Conservation (phyloP, 2,797 vertebrate genomes). For the Thamnophis elegans region DNA sequence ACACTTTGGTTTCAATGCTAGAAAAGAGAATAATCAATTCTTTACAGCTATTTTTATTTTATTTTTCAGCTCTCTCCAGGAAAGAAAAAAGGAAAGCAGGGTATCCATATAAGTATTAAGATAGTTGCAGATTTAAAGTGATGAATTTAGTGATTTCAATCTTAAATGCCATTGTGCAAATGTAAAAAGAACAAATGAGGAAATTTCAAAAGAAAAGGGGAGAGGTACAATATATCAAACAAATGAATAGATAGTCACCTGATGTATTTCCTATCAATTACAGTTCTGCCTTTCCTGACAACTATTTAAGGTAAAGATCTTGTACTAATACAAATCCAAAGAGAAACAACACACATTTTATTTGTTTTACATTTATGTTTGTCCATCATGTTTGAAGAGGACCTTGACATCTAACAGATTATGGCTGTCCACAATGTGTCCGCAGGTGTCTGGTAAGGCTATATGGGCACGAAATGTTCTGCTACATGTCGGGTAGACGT, state of each 20-base stretch:
- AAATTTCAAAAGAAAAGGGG: constrained; percentile 3
- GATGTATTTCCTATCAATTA: constrained; percentile 7
- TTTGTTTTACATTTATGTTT: constrained; percentile 10
- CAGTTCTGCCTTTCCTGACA: neutral
- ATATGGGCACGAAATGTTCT: no score
- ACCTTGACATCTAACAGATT: no score
- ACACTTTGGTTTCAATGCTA: constrained; percentile 11
- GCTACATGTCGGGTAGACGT: no score
- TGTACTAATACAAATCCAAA: constrained; percentile 32
- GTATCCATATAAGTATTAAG: neutral
- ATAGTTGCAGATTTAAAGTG: neutral
- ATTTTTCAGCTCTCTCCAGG: neutral
- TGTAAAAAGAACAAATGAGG: neutral
- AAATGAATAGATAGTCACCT: constrained; percentile 32
- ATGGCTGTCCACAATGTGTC: no score
- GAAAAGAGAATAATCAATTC: neutral
- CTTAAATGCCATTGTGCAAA: neutral
- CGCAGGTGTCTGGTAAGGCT: no score
- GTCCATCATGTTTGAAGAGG: no score
- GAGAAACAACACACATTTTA: constrained; percentile 32
- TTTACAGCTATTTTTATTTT: neutral
- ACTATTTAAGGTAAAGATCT: constrained; percentile 25
- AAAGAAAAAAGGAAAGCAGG: neutral
- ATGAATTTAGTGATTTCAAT: neutral
- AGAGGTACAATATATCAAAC: neutral